phyloP scores from a whole-genome alignment of 2,113 vertebrate species.

The Melierax canorus region DNA sequence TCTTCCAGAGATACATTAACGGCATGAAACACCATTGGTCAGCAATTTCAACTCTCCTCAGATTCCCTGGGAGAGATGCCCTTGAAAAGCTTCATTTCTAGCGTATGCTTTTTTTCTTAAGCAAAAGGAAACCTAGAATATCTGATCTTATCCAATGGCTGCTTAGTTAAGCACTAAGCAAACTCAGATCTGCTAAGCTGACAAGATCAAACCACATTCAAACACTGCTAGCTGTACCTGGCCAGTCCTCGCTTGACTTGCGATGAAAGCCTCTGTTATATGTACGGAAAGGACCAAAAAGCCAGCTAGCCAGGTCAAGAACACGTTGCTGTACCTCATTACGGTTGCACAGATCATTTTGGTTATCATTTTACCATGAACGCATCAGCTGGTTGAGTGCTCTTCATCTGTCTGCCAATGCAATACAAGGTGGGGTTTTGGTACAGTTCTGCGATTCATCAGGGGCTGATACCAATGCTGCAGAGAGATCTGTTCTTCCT shows the following conservation, averaged over 20 bases:
- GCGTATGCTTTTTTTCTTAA: neutral
- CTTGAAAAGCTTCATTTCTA: neutral
- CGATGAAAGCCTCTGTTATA: neutral
- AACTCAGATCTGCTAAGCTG: neutral
- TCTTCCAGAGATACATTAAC: neutral
- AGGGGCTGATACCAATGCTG: neutral
- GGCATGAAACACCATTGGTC: neutral
- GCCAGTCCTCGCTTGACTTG: neutral
- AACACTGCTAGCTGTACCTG: neutral
- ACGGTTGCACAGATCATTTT: neutral
- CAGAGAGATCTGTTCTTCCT: neutral
- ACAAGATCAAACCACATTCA: neutral
- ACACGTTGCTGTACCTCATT: neutral
- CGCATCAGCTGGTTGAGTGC: neutral
- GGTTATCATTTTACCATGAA: neutral
- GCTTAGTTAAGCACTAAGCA: neutral
- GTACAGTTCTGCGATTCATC: neutral
- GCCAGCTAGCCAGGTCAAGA: neutral
- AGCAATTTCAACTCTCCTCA: neutral
- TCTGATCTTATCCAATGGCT: neutral
- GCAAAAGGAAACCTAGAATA: neutral
- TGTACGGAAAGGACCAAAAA: neutral
- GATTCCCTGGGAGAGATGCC: neutral
- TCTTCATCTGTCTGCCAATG: neutral
- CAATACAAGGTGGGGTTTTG: neutral